Conservation (phyloP, 2,888 invertebrate species). For the Phalangium opilio region DNA sequence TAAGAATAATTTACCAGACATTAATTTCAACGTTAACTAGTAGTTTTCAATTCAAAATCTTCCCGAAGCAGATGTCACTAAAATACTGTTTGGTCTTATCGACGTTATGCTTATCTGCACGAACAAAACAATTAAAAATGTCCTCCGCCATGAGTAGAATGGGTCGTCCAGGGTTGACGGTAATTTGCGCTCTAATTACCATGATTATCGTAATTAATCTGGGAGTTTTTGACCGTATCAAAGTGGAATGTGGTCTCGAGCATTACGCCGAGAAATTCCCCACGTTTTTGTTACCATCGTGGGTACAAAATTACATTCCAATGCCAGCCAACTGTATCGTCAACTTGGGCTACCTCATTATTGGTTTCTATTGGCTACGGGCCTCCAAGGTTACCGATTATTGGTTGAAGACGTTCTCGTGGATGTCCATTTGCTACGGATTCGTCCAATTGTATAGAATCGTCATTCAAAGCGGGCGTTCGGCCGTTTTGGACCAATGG, state of each 20-base stretch:
- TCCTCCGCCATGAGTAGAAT: too few species aligned
- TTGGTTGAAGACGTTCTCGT: not conserved
- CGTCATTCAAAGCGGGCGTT: not conserved
- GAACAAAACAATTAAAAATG: too few species aligned
- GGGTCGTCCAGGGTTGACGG: too few species aligned
- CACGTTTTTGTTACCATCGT: not conserved
- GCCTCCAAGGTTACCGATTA: not conserved
- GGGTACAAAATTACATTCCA: not conserved
- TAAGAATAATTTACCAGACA: too few species aligned
- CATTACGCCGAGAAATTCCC: not conserved
- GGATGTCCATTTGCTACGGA: not conserved
- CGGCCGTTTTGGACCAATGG: not conserved
- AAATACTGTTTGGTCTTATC: too few species aligned
- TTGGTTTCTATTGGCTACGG: not conserved
- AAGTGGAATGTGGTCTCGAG: not conserved
- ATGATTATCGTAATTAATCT: too few species aligned
- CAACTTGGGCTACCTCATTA: not conserved
- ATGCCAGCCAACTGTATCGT: not conserved
- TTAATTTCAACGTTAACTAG: too few species aligned
- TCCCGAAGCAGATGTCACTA: too few species aligned
- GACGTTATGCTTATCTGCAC: too few species aligned
- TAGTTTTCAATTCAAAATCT: too few species aligned
- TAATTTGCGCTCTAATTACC: too few species aligned
- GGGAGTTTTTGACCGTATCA: not conserved
- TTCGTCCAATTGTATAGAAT: not conserved